phyloP scores from a whole-genome alignment of 1,140 invertebrate species.

The Neodiprion pinetum region DNA sequence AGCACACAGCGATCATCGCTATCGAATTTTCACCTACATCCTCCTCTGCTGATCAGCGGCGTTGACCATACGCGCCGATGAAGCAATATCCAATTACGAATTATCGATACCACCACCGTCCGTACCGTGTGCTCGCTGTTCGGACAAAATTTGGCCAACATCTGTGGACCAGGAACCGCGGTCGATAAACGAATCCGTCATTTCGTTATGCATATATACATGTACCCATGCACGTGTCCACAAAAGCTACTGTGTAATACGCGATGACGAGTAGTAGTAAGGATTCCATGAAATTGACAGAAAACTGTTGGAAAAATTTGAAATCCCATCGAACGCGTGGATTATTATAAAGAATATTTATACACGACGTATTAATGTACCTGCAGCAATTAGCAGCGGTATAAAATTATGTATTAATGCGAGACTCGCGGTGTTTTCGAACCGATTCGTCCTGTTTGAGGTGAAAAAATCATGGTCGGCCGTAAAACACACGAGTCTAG shows the following conservation, averaged over 20 bases:
- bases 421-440: too few species aligned
- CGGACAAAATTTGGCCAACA: too few species aligned
- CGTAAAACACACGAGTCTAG: too few species aligned
- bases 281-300: background rate
- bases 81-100: slow-evolving; percentile 7
- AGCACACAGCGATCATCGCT: background rate
- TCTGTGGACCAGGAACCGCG: background rate
- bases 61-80: background rate
- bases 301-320: background rate
- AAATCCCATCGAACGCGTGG: background rate
- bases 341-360: background rate
- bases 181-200: background rate
- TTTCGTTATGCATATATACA: too few species aligned
- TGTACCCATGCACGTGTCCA: too few species aligned
- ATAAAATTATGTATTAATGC: background rate
- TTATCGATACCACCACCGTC: background rate
- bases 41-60: background rate
- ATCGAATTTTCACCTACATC: background rate
- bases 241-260: background rate
- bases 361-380: background rate
- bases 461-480: too few species aligned
- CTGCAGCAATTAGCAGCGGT: background rate
- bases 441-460: too few species aligned
- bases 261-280: background rate
- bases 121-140: too few species aligned